These are phyloP conservation scores for Diadromus collaris DNA, from an alignment of 2,888 invertebrate species.

Conservation along the genomic window DNA sequence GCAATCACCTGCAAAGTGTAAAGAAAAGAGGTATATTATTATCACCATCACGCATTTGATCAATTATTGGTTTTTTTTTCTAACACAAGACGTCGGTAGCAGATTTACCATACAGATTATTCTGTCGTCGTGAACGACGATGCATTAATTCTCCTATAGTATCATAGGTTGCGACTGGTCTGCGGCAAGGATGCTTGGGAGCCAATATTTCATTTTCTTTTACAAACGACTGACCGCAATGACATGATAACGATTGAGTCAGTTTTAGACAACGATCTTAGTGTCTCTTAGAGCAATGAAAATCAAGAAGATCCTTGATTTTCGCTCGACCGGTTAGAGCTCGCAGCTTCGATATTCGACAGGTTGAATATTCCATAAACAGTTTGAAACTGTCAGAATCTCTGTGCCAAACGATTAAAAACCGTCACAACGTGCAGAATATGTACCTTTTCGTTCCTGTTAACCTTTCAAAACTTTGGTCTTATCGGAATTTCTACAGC, in stretches of 20 bases:
- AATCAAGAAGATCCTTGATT: not conserved
- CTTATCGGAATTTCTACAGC: conserved; percentile 53
- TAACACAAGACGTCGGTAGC: not conserved
- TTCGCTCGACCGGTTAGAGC: not conserved
- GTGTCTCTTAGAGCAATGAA: not conserved
- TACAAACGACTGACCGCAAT: not conserved
- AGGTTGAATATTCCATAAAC: conserved; percentile 14
- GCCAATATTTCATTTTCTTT: not conserved
- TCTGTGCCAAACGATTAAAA: not conserved
- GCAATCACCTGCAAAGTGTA: conserved; percentile 79
- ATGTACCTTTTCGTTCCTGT: conserved; percentile 48
- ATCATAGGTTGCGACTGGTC: not conserved
- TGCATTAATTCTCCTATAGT: not conserved
- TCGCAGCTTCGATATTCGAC: not conserved
- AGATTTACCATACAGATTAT: conserved; percentile 15
- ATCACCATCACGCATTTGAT: not conserved
- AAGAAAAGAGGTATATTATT: conserved; percentile 18
- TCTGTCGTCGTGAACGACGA: not conserved
- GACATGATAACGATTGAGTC: not conserved
- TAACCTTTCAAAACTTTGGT: conserved; percentile 64
- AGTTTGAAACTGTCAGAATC: conserved; percentile 2
- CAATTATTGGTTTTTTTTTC: not conserved
- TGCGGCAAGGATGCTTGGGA: not conserved
- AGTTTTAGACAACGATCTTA: not conserved
- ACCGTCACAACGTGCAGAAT: not conserved